Conservation (phyloP, 2,888 invertebrate species). For the Lysandra bellargus region DNA sequence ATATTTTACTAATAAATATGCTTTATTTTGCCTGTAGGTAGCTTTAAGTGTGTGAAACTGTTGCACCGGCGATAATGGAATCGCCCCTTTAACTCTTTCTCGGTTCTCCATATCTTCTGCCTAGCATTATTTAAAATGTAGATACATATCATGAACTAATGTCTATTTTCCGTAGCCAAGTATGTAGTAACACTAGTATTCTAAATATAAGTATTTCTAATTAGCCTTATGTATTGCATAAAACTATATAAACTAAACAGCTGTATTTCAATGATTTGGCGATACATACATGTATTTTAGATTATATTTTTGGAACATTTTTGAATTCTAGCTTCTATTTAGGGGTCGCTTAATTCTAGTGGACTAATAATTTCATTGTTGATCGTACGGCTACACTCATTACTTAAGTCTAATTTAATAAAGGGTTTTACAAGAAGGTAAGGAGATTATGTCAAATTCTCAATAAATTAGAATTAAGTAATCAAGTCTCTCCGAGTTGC, state of each 20-base stretch:
- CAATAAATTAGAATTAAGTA: too few species aligned
- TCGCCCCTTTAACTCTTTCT: too few species aligned
- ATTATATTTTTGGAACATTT: slow-evolving; percentile 26
- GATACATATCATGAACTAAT: not conserved
- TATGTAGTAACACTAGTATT: not conserved
- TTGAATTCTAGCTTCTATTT: slow-evolving; percentile 15
- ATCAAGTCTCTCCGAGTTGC: too few species aligned
- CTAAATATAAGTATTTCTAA: slow-evolving; percentile 20
- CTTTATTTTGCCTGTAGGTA: too few species aligned
- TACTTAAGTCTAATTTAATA: too few species aligned
- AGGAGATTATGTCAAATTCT: too few species aligned
- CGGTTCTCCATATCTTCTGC: too few species aligned
- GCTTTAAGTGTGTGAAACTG: too few species aligned
- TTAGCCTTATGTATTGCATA: slow-evolving; percentile 6
- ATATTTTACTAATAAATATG: too few species aligned
- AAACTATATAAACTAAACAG: not conserved
- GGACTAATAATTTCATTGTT: not conserved
- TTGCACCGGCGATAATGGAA: too few species aligned
- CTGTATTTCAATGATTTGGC: slow-evolving; percentile 4
- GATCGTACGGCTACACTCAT: not conserved
- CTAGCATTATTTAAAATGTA: too few species aligned
- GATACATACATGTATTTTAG: not conserved
- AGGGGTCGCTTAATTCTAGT: not conserved
- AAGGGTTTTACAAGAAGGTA: too few species aligned
- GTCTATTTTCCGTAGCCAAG: not conserved